Percentiles rank a stretch among this genome's conserved stretches.
These are phyloP conservation scores for Netelia melanura DNA, from an alignment of 2,888 invertebrate species.

Conservation along the genomic window DNA sequence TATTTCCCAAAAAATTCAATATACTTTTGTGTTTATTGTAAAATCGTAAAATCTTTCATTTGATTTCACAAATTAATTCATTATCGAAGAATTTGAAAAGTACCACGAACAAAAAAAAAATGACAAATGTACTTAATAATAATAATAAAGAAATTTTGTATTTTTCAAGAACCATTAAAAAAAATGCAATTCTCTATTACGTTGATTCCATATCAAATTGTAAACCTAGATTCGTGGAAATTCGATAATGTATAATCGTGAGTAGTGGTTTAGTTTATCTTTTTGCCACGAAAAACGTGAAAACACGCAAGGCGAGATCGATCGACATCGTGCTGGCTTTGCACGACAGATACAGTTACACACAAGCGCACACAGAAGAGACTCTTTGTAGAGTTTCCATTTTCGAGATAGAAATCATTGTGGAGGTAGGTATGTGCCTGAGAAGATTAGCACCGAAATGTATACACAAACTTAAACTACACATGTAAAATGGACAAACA, in stretches of 20 bases:
- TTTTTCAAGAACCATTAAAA: not conserved
- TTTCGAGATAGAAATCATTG: constrained; percentile 64
- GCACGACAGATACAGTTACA: constrained; percentile 40
- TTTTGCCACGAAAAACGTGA: constrained; percentile 28
- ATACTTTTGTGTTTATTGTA: no score
- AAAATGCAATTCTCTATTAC: not conserved
- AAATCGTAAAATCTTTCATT: no score
- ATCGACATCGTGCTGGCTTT: constrained; percentile 55
- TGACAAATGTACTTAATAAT: not conserved
- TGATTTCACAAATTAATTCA: no score
- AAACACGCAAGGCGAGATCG: constrained; percentile 6
- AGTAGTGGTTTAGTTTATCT: constrained; percentile 14
- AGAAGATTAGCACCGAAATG: constrained; percentile 39
- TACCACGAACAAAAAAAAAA: not conserved
- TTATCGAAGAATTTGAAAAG: no score
- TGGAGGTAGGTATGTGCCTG: constrained; percentile 64
- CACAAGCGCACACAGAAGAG: constrained; percentile 32
- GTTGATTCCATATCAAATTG: not conserved
- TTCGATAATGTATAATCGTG: not conserved
- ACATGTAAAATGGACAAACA: constrained; percentile 25
- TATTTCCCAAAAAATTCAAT: no score
- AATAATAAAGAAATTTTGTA: no score
- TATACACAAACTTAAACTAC: not conserved
- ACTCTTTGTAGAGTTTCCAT: constrained; percentile 54
- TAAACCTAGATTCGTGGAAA: constrained; percentile 20